Conservation (phyloP, 2,888 invertebrate species). For the Phania funesta region DNA sequence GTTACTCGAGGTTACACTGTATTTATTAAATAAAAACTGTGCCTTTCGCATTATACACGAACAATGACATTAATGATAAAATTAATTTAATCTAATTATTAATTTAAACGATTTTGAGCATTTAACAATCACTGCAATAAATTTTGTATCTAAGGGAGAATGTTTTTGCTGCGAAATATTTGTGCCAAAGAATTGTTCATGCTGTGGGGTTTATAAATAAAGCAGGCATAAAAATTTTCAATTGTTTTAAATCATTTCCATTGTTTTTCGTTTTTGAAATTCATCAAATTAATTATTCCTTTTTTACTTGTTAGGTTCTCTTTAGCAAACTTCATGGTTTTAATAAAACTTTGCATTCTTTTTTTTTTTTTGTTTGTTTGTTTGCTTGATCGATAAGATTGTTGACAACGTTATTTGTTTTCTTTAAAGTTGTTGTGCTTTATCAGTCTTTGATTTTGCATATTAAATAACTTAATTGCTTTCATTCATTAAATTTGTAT, state of each 20-base stretch:
- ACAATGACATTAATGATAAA: no score
- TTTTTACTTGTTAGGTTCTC: neutral
- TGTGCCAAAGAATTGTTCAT: neutral
- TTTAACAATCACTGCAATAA: no score
- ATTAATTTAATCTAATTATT: no score
- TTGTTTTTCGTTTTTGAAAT: neutral
- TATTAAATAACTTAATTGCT: conserved; percentile 46
- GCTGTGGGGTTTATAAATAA: no score
- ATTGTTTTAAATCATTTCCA: conserved; percentile 19
- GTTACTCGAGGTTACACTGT: no score
- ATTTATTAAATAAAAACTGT: no score
- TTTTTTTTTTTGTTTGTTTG: neutral
- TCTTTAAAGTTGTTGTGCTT: conserved; percentile 61
- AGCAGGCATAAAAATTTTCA: neutral
- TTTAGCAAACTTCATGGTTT: neutral
- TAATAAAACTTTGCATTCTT: neutral
- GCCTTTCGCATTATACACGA: no score
- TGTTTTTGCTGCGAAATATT: no score
- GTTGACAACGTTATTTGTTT: conserved; percentile 66
- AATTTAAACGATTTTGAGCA: no score
- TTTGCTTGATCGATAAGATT: conserved; percentile 9
- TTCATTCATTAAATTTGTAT: conserved; percentile 29
- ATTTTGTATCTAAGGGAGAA: no score
- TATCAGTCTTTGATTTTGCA: conserved; percentile 63
- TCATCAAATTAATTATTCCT: conserved; percentile 19